Conservation (phyloP, 2,113 vertebrate species). For the Podarcis muralis region DNA sequence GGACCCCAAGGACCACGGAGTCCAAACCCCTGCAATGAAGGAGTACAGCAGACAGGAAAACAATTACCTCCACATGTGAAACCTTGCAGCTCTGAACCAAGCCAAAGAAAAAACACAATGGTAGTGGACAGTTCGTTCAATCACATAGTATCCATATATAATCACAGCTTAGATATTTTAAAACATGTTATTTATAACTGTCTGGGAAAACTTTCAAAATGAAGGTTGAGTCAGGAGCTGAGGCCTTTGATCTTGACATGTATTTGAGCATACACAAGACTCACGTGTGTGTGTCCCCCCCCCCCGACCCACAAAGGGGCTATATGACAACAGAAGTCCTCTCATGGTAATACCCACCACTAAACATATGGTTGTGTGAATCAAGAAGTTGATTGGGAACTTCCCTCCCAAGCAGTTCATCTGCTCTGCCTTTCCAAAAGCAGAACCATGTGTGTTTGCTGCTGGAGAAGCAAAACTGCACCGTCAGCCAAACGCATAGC, state of each 20-base stretch:
- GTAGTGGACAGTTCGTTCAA: not conserved
- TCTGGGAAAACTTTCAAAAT: not conserved
- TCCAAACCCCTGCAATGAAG: too few species aligned
- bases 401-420: conserved; percentile 3
- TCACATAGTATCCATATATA: not conserved
- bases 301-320: not conserved
- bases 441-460: not conserved
- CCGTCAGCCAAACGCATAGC: conserved; percentile 26
- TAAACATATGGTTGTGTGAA: not conserved
- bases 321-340: not conserved
- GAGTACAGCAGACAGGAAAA: not conserved
- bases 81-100: not conserved
- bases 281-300: too few species aligned
- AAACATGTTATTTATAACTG: not conserved
- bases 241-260: not conserved
- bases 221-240: not conserved
- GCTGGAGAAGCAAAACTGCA: conserved; percentile 12
- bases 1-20: too few species aligned
- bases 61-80: too few species aligned
- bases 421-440: conserved; percentile 11
- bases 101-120: not conserved
- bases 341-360: not conserved
- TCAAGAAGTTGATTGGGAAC: not conserved
- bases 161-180: not conserved
- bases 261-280: not conserved